These are phyloP conservation scores for Pseudachorutes palmiensis DNA, from an alignment of 1,140 invertebrate species.

Conservation along the genomic window DNA sequence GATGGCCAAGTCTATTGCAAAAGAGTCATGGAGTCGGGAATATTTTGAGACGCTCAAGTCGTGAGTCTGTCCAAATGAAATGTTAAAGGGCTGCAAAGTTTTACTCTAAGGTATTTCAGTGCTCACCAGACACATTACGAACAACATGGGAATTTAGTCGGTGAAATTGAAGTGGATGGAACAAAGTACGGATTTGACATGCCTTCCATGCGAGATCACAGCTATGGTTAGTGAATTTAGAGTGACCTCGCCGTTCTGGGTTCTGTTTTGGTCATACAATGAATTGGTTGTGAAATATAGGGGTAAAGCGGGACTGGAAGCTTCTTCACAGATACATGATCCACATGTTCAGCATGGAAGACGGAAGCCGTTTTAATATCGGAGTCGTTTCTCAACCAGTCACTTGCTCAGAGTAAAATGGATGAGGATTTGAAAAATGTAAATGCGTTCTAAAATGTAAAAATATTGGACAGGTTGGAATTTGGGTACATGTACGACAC, in stretches of 20 bases:
- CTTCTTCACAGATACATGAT: conserved; percentile 61
- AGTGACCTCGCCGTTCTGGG: too few relatives aligned
- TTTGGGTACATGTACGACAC: conserved; percentile 55
- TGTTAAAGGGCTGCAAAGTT: too few relatives aligned
- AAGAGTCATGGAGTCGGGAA: conserved; percentile 56
- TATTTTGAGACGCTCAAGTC: conserved; percentile 56
- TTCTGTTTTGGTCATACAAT: conserved; percentile 4
- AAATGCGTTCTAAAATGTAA: too few relatives aligned
- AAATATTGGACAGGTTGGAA: conserved; percentile 57
- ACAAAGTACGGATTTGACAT: conserved; percentile 45
- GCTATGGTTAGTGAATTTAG: conserved; percentile 61
- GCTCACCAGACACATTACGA: conserved; percentile 66
- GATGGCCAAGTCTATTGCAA: conserved; percentile 54
- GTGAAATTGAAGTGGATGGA: conserved; percentile 48
- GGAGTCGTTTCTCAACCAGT: conserved; percentile 59
- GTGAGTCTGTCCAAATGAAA: too few relatives aligned
- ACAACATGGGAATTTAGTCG: conserved; percentile 54
- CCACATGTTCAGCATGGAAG: conserved; percentile 57
- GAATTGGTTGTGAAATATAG: conserved; percentile 39
- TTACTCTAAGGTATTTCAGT: too few relatives aligned
- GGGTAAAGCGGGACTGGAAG: conserved; percentile 59
- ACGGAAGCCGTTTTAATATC: conserved; percentile 53
- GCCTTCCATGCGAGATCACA: conserved; percentile 56
- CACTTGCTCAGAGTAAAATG: conserved; percentile 53
- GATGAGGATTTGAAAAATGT: too few relatives aligned